Evolutionary conservation across 2,113 vertebrate species (phyloP), one percentile per base, ranked within the genome.

Genomic region (Holacanthus passer): DNA sequence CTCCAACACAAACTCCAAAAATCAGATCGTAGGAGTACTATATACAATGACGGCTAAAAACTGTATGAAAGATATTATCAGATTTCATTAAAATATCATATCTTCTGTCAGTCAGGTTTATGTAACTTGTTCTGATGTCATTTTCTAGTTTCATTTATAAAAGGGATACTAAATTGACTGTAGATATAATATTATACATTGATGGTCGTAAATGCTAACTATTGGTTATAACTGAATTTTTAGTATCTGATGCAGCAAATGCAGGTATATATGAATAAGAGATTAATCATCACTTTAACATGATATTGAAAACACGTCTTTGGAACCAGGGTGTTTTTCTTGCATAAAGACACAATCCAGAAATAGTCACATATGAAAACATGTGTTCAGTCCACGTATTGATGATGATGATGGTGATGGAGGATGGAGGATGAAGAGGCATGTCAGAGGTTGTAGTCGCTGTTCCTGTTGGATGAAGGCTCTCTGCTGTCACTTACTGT

Each of bases 391-490:
- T 24, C 47, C 47, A 53, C 3, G 16, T 53, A 20, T 9, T 31
- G n/a, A 67, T 0, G 29, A 19, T 32, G 24, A 47, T 2, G 66
- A 41, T 60, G 63, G 68, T 39, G 69, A 47, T 24, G 50, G 35
- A 27, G 48, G 10, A 84, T 31, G 81, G 5, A 27, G 24, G 12
- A 55, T 24, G 52, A 70, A 14, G 7, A 62, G 24, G 32, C 11
- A 5, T 48, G 65, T 87, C 87, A 94, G 70, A 88, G 84, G 73
- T 89, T 92, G 64, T 82, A 94, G 73, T 43, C 87, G 32, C 94
- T 94, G 83, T 92, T 95, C 71, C 94, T 88, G 77, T 92, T 95
- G 52, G 94, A 95, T 37, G 93, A 94, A 37, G 93, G 90, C 52
- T 95, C 94, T 77, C 94, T 87, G 88, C 92, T 95, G 72, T 62